A percentile compares a stretch with the other conserved stretches of the same genome.
Conservation (phyloP, 1,140 invertebrate species). For the Diploscapter pachys region DNA sequence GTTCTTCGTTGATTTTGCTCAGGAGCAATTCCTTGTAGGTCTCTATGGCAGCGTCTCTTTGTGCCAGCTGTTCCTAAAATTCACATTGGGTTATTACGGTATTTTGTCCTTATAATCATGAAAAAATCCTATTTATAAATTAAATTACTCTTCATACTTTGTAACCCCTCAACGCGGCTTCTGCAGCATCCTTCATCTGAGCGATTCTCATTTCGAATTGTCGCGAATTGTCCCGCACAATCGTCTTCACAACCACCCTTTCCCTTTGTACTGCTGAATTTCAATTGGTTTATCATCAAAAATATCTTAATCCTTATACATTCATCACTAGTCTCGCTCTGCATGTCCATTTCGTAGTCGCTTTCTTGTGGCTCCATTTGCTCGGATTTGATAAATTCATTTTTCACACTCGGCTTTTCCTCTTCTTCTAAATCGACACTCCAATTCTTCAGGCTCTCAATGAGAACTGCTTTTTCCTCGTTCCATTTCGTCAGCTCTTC, state of each 20-base stretch:
- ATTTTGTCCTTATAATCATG: no score
- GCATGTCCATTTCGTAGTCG: conserved; percentile 28
- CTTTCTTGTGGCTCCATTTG: conserved; percentile 22
- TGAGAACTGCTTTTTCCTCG: conserved; percentile 11
- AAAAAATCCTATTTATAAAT: neutral
- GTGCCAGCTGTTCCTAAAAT: conserved; percentile 28
- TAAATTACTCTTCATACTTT: neutral
- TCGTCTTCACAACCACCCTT: conserved; percentile 16
- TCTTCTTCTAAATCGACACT: neutral
- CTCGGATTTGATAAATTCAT: neutral
- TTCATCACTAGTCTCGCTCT: conserved; percentile 11
- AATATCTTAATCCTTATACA: no score
- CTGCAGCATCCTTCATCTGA: conserved; percentile 32
- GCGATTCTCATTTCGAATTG: conserved; percentile 32
- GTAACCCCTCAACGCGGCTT: conserved; percentile 26
- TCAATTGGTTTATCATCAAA: neutral
- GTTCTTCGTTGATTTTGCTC: conserved; percentile 21
- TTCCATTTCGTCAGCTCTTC: conserved; percentile 33
- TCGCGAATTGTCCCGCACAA: conserved; percentile 30
- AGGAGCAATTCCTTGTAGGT: conserved; percentile 27
- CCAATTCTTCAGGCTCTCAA: no score
- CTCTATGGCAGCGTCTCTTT: conserved; percentile 32
- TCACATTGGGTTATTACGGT: no score
- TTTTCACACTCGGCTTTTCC: conserved; percentile 8
- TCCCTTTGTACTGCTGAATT: neutral